phyloP scores from a whole-genome alignment of 2,888 invertebrate genomes.

The Polymixis flavicincta region DNA sequence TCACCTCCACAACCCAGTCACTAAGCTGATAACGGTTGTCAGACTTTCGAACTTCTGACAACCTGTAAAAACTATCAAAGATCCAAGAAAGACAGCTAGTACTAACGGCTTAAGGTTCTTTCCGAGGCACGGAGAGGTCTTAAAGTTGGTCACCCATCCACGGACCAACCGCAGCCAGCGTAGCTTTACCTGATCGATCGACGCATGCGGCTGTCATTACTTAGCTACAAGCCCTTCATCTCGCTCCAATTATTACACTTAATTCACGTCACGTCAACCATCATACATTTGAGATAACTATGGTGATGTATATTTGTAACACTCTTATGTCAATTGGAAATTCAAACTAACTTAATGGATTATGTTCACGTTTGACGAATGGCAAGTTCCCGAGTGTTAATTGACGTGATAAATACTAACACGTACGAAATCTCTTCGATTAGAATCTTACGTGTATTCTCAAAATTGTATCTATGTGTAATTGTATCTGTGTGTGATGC shows the following conservation, averaged over 20 bases:
- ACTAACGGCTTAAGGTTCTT: too few relatives aligned
- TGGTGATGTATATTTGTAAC: neutral
- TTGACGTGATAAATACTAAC: constrained; percentile 21
- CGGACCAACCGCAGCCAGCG: too few relatives aligned
- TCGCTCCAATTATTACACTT: neutral
- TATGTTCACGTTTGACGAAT: constrained; percentile 28
- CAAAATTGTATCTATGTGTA: constrained; percentile 7
- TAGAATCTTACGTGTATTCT: neutral
- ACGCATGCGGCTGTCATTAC: too few relatives aligned
- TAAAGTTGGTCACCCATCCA: too few relatives aligned
- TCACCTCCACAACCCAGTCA: too few relatives aligned
- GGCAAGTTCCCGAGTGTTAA: constrained; percentile 27
- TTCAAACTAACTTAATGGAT: constrained; percentile 29
- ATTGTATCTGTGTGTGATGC: too few relatives aligned
- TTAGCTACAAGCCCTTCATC: neutral
- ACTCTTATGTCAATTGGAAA: constrained; percentile 40
- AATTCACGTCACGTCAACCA: neutral
- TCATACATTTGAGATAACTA: constrained; percentile 1
- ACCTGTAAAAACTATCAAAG: too few relatives aligned
- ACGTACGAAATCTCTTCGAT: constrained; percentile 21
- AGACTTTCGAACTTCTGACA: too few relatives aligned
- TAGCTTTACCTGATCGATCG: too few relatives aligned
- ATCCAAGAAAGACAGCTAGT: too few relatives aligned
- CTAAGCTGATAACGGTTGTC: too few relatives aligned
- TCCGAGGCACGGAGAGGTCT: too few relatives aligned